Base-by-base conservation (phyloP, 2,888 invertebrate species). In the Zygothrica quintamaculata region DNA sequence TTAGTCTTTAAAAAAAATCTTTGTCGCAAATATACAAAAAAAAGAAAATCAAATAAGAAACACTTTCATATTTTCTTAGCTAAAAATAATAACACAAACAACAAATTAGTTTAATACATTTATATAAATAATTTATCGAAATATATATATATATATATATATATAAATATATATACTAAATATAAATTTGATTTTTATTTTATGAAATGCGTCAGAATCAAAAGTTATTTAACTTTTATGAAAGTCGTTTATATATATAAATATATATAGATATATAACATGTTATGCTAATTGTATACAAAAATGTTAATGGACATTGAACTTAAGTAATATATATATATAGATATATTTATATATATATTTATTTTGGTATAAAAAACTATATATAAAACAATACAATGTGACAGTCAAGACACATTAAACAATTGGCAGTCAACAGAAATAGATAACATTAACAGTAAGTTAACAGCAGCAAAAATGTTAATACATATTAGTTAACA, bases 61-160 rank as follows among this genome's bases (percentile, higher is more conserved):
- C n/a, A n/a, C 53, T 65, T 50, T 26, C 42, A 50, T 12, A 47
- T 48, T 51, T 53, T 36, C 42, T 59, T 61, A 66, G 72, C 39
- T 52, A 57, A 75, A 34, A 52, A 55, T 50, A 22, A 5, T n/a
- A n/a, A n/a, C n/a, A n/a, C 16, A 60, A 61, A 13, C 57, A 44
- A 51, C 37, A 26, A 6, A 51, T 69, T 62, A 65, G 66, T 46
- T 64, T 65, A 40, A 56, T 51, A 40, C 42, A 13, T 51, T 16
- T 31, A 43, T 39, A 31, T 40, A 57, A 36, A 22, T 74, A 58
- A 74, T 65, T 65, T 74, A 71, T 53, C n/a, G 26, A 34, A 53
- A 34, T 9, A 43, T 43, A 52, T 31, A 22, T 64, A 48, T 31
- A 29, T 3, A 48, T 51, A 42, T 40, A 13, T 8, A 50, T 36